These are phyloP conservation scores for Cacoxenus indagator DNA, from an alignment of 2,888 invertebrate genomes.

Conservation along the genomic window DNA sequence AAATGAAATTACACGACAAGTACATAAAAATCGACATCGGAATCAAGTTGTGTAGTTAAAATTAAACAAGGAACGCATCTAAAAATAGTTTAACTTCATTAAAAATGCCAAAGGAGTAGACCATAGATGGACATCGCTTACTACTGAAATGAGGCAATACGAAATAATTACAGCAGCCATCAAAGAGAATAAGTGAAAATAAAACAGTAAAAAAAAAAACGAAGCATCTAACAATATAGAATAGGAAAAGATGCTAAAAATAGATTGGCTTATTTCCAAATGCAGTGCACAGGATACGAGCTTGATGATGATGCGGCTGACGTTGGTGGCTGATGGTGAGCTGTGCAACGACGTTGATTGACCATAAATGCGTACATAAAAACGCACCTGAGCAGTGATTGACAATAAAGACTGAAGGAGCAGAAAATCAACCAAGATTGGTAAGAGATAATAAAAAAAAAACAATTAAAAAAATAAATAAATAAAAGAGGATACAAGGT, in stretches of 20 bases:
- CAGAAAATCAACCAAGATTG: background rate
- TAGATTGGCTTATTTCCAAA: constrained; percentile 47
- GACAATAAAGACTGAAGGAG: constrained; percentile 4
- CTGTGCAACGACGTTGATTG: constrained; percentile 30
- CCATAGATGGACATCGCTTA: constrained; percentile 11
- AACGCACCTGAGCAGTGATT: constrained; percentile 14
- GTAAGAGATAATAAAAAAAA: background rate
- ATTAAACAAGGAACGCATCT: constrained; percentile 58
- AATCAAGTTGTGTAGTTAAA: too few species aligned
- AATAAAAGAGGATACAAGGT: background rate
- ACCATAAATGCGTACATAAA: constrained; percentile 17
- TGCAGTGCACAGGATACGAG: constrained; percentile 25
- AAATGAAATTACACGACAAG: background rate
- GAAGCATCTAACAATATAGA: constrained; percentile 58
- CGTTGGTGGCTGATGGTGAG: constrained; percentile 37
- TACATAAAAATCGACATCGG: background rate
- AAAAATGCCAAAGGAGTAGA: constrained; percentile 42
- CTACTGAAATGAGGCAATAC: background rate
- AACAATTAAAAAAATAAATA: background rate
- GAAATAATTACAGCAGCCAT: background rate
- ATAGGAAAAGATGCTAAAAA: constrained; percentile 54
- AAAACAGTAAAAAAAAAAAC: background rate
- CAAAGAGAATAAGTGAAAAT: background rate
- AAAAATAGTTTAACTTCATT: constrained; percentile 58
- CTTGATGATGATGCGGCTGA: constrained; percentile 22